Base-by-base conservation (phyloP, 1,140 invertebrate genomes). In the Lithobius niger region DNA sequence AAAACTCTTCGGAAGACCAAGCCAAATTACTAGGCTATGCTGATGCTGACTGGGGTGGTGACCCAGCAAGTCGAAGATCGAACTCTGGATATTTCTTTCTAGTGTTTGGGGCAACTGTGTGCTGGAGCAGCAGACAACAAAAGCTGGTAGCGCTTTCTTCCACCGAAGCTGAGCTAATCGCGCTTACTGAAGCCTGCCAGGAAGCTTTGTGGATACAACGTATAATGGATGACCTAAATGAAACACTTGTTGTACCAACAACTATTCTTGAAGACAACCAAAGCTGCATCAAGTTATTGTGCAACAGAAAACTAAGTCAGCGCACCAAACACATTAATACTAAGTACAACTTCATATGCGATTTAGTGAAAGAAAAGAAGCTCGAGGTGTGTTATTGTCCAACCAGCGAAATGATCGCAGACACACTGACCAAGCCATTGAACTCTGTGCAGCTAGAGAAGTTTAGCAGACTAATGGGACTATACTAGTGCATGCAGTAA, bases 51-150 rank as follows among this genome's bases (percentile, higher is more conserved):
- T 36, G 31, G 31, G 31, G 6, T 36, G 31, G 31, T 6, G n/a
- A 36, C 31, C 6, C 6, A n/a, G n/a, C 31, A n/a, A 36, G 66
- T 42, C 28, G 66, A 51, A 62, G 59, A 59, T 70, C 70, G n/a
- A 68, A 61, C 58, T 65, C 66, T 18, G 71, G 69, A 2, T 71
- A 64, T 62, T 54, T 69, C 6, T 69, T 69, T 58, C 45, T 58
- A 24, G 44, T 69, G 15, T 55, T 52, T 49, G 62, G 61, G 22
- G 54, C 55, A 28, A 26, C 60, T 1, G 58, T 70, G 18, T 56
- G 60, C 3, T 69, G 67, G 67, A 48, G 57, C 10, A 59, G 60
- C 42, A 63, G 59, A 40, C 63, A 65, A 45, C 68, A 70, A 49
- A 55, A 56, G 6, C 57, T 44, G 4, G 59, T 67, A 19, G 62